Base-by-base conservation (phyloP, 2,797 vertebrate species). In the Macroramphosus scolopax region DNA sequence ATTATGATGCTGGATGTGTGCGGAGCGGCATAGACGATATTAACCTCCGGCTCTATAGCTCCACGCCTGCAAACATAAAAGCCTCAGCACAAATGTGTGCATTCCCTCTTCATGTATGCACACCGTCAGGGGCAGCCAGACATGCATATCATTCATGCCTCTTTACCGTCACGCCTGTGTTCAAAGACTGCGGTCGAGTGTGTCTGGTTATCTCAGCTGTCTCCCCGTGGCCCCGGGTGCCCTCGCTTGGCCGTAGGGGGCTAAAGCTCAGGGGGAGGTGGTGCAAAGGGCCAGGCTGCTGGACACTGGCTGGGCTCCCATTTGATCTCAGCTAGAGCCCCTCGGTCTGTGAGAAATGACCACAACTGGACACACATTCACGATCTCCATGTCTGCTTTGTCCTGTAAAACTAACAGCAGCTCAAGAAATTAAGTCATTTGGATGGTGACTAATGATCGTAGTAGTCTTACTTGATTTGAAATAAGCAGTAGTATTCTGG, bases 201-300 rank as follows among this genome's bases (percentile, higher is more conserved):
- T 70, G 72, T 71, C 81, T 87, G 89, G 91, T 92, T 92, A 90
- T 92, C 85, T 91, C 93, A 94, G 92, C 91, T 93, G 92, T 91
- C 87, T 75, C 78, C 76, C 75, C 59, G 65, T 24, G 70, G 79
- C 83, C 84, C 83, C 77, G 60, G 52, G 72, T 85, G 83, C 72
- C 87, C 77, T 78, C 65, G 64, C 78, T n/a, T 40, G 72, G 60
- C 86, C 66, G 48, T 75, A 77, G 83, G 82, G 72, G 81, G 75
- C 8, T 17, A 1, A 28, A 57, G 25, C 2, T 17, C 34, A 30
- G 44, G 54, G 55, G 60, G 59, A 40, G 54, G 56, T 18, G 56
- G 57, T 41, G 49, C 37, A 48, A n/a, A 67, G 60, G 57, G 39
- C 47, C 70, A 59, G 63, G 63, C 69, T 72, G 61, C 51, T 57